phyloP scores from a whole-genome alignment of 1,140 invertebrate genomes.

The Drosophila serrata region DNA sequence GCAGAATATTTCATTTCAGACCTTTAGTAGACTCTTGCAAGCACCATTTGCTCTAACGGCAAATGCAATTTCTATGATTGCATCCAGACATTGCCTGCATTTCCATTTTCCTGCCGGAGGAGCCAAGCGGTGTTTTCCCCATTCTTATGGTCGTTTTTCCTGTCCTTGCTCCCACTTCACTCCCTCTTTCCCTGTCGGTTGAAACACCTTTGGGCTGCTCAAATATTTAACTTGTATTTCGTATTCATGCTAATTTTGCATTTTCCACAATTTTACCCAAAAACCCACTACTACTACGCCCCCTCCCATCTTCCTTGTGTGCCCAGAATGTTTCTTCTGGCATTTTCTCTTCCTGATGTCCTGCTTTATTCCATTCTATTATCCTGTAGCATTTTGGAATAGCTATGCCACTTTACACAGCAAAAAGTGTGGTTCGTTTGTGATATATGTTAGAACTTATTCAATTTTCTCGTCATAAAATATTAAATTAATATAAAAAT shows the following conservation, averaged over 20 bases:
- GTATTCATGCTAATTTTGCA: constrained; percentile 84
- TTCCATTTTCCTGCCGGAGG: constrained; percentile 19
- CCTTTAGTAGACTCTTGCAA: constrained; percentile 3
- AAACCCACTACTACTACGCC: constrained; percentile 37
- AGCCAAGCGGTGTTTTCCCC: constrained; percentile 10
- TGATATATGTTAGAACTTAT: neutral
- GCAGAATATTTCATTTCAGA: constrained; percentile 45
- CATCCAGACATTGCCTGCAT: constrained; percentile 44
- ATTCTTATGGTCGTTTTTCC: constrained; percentile 37
- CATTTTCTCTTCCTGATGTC: constrained; percentile 6
- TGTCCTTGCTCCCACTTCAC: neutral
- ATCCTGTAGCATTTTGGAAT: constrained; percentile 50
- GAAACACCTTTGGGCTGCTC: constrained; percentile 66
- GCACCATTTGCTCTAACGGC: constrained; percentile 66
- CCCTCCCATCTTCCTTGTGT: constrained; percentile 16
- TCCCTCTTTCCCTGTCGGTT: constrained; percentile 3
- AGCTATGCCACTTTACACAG: constrained; percentile 11
- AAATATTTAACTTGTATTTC: constrained; percentile 84
- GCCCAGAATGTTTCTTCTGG: constrained; percentile 29
- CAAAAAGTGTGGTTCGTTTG: neutral
- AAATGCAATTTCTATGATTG: constrained; percentile 78
- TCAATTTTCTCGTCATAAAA: neutral
- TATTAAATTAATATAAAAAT: no score
- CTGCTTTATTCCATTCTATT: constrained; percentile 55
- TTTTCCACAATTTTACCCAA: constrained; percentile 80